phyloP scores from a whole-genome alignment of 2,888 invertebrate species.

The Oasisia sp. region DNA sequence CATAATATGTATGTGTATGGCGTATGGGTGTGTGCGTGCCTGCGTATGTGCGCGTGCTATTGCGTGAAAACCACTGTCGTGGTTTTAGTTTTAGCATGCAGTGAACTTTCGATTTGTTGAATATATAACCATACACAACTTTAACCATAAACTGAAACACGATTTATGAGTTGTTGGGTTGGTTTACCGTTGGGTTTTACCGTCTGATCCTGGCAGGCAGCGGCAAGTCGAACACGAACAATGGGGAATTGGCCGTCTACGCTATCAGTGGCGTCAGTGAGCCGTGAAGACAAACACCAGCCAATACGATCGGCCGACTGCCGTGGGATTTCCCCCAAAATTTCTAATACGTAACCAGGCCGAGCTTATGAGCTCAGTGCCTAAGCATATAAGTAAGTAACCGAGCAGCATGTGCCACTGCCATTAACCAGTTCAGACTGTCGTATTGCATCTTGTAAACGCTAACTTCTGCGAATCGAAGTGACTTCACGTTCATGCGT shows the following conservation, averaged over 20 bases:
- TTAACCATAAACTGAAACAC: too few relatives aligned
- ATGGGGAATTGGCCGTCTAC: not conserved
- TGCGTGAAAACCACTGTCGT: too few relatives aligned
- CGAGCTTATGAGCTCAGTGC: not conserved
- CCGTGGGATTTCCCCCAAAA: not conserved
- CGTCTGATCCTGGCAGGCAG: not conserved
- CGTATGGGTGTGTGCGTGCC: too few relatives aligned
- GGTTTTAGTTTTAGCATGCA: too few relatives aligned
- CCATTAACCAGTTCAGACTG: not conserved
- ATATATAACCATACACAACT: too few relatives aligned
- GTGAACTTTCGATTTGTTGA: too few relatives aligned
- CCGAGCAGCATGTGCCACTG: not conserved
- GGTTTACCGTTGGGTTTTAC: not conserved
- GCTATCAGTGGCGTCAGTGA: not conserved
- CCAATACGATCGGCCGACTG: not conserved
- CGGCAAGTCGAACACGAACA: not conserved
- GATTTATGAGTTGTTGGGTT: not conserved
- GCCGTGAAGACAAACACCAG: not conserved
- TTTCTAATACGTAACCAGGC: not conserved
- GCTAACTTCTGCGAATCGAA: not conserved
- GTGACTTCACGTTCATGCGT: not conserved
- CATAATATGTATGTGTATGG: too few relatives aligned
- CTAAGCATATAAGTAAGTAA: not conserved
- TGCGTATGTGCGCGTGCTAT: too few relatives aligned
- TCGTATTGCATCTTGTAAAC: not conserved